A percentile compares a stretch with the other conserved stretches of the same genome.
These are phyloP conservation scores for Hepsetus odoe DNA, from an alignment of 2,113 vertebrate genomes.

Conservation along the genomic window DNA sequence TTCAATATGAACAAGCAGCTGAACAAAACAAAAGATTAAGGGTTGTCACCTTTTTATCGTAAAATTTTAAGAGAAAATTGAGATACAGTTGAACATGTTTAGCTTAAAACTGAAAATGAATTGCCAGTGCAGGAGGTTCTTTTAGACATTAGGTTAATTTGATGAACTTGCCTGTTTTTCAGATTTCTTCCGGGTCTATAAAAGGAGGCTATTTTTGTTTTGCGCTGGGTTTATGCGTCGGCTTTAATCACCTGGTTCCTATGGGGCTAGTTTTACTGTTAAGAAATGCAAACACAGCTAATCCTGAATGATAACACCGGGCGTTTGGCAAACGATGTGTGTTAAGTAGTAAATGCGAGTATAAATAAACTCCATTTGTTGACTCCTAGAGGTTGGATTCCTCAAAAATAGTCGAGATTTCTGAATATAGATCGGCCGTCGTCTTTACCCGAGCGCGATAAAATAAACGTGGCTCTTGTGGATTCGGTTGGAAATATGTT, in stretches of 20 bases:
- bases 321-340: neutral
- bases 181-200: no score
- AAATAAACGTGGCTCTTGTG: neutral
- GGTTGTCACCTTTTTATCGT: no score
- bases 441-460: no score
- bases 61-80: no score
- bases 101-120: no score
- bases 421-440: neutral
- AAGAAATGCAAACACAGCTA: slow-evolving; percentile 55
- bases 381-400: neutral
- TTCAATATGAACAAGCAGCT: no score
- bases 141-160: no score
- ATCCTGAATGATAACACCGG: slow-evolving; percentile 43
- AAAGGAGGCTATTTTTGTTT: neutral
- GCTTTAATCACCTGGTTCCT: neutral
- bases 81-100: no score
- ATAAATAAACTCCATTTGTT: neutral
- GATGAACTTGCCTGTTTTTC: no score
- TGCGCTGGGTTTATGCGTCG: neutral
- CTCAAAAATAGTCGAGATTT: neutral
- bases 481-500: neutral
- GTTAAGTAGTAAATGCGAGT: neutral
- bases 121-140: no score
- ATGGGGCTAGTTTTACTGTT: slow-evolving; percentile 59
- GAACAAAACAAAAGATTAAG: no score